Percentiles rank a stretch among this genome's conserved stretches.
These are phyloP conservation scores for Rutilus rutilus DNA, from an alignment of 2,113 vertebrate species.

Conservation along the genomic window DNA sequence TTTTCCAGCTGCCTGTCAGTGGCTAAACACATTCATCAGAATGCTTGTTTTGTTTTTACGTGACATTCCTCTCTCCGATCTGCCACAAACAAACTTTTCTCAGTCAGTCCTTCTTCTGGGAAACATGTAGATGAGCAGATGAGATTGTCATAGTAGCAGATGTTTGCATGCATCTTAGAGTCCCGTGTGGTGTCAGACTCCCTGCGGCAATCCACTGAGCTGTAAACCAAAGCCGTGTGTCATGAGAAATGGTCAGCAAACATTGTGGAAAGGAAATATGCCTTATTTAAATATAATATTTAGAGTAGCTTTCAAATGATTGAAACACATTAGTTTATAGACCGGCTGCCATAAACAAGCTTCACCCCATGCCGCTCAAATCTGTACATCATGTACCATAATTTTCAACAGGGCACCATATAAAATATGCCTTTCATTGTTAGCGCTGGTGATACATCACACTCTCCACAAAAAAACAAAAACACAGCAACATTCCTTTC, in stretches of 20 bases:
- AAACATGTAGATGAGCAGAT: not conserved
- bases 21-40: not conserved
- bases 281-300: not conserved
- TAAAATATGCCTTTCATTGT: conserved; percentile 46
- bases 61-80: conserved; percentile 4
- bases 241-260: conserved; percentile 27
- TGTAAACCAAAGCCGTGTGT: conserved; percentile 12
- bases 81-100: conserved; percentile 2
- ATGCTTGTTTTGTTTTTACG: not conserved
- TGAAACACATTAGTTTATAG: not conserved
- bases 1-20: conserved; percentile 19
- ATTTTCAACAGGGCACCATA: not conserved
- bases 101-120: not conserved
- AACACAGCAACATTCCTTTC: conserved; percentile 67
- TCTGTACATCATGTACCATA: not conserved
- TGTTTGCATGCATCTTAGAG: conserved; percentile 28
- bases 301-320: not conserved
- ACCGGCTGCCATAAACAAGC: not conserved
- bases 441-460: conserved; percentile 50
- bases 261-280: not conserved
- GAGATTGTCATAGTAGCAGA: conserved; percentile 16
- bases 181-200: conserved; percentile 32
- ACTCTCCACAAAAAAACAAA: conserved; percentile 35
- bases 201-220: conserved; percentile 16
- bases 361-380: not conserved